A percentile compares a stretch with the other conserved stretches of the same genome.
Evolutionary conservation across 2,888 invertebrate species (phyloP).

Genomic region (Ypsolopha scabrella): DNA sequence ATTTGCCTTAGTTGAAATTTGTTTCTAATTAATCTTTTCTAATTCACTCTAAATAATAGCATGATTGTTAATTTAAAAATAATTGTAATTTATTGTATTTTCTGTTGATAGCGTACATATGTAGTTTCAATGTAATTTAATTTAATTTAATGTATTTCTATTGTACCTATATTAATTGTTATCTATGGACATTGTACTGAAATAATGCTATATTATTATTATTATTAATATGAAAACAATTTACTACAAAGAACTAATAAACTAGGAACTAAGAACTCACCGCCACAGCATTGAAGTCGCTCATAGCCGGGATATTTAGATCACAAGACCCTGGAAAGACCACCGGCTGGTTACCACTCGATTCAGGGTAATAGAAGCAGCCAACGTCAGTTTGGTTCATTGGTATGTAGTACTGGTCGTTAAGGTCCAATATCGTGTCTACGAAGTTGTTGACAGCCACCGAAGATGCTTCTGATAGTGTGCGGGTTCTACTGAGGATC

Average conservation of each 20-base stretch:
- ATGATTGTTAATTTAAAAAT: too few species aligned
- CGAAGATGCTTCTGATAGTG: constrained; percentile 26
- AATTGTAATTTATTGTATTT: too few species aligned
- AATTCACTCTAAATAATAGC: too few species aligned
- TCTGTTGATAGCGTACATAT: too few species aligned
- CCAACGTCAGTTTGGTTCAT: constrained; percentile 32
- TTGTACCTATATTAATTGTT: too few species aligned
- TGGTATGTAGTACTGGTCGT: constrained; percentile 31
- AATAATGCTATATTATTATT: too few species aligned
- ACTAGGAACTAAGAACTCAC: not conserved
- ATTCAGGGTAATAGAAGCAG: constrained; percentile 46
- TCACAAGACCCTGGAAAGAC: constrained; percentile 38
- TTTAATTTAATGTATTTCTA: too few species aligned
- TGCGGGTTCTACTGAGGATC: constrained; percentile 36
- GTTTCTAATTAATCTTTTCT: too few species aligned
- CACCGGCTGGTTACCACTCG: not conserved
- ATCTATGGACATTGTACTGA: too few species aligned
- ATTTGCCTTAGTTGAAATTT: too few species aligned
- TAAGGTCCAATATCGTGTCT: constrained; percentile 27
- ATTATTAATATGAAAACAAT: too few species aligned
- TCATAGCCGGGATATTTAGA: constrained; percentile 25
- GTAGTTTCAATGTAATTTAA: too few species aligned
- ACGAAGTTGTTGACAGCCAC: constrained; percentile 25
- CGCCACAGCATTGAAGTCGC: constrained; percentile 25
- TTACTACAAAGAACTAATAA: not conserved